These are phyloP conservation scores for Sarcophaga caerulescens DNA, from an alignment of 2,888 invertebrate genomes.

Conservation along the genomic window DNA sequence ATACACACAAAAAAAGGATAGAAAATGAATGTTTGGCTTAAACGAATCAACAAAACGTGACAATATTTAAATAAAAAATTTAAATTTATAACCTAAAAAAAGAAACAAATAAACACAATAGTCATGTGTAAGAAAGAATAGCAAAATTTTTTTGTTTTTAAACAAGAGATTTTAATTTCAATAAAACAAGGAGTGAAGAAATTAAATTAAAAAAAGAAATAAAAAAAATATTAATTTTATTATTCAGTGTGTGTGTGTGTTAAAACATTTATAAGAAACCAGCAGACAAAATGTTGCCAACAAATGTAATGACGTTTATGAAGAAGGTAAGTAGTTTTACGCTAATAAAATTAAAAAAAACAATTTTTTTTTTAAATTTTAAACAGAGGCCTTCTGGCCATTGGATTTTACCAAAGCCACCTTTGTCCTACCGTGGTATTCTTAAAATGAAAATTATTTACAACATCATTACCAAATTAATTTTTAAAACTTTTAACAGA, in stretches of 20 bases:
- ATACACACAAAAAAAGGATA: slow-evolving; percentile 3
- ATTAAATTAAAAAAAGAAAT: slow-evolving; percentile 14
- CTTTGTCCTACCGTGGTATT: too few species aligned
- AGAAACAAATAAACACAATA: slow-evolving; percentile 54
- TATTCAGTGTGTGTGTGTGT: background rate
- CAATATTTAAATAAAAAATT: slow-evolving; percentile 30
- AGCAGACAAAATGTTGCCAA: slow-evolving; percentile 88
- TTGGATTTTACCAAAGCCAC: too few species aligned
- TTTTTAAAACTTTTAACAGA: too few species aligned
- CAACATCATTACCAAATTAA: too few species aligned
- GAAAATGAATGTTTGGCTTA: background rate
- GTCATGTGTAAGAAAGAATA: too few species aligned
- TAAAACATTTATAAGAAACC: slow-evolving; percentile 34
- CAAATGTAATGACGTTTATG: slow-evolving; percentile 95
- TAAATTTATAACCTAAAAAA: background rate
- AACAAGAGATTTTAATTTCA: slow-evolving; percentile 33
- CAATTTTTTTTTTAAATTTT: too few species aligned
- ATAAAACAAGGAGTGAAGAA: slow-evolving; percentile 1
- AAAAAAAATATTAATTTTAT: background rate
- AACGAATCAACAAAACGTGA: slow-evolving; percentile 36
- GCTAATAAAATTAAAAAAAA: background rate
- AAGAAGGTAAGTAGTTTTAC: slow-evolving; percentile 88
- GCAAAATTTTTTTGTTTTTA: too few species aligned
- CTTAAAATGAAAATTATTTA: too few species aligned
- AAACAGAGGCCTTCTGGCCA: too few species aligned